A percentile compares a stretch with the other conserved stretches of the same genome.
Evolutionary conservation across 2,113 vertebrate genomes (phyloP).

Genomic region (Myrmophylax atrothorax): DNA sequence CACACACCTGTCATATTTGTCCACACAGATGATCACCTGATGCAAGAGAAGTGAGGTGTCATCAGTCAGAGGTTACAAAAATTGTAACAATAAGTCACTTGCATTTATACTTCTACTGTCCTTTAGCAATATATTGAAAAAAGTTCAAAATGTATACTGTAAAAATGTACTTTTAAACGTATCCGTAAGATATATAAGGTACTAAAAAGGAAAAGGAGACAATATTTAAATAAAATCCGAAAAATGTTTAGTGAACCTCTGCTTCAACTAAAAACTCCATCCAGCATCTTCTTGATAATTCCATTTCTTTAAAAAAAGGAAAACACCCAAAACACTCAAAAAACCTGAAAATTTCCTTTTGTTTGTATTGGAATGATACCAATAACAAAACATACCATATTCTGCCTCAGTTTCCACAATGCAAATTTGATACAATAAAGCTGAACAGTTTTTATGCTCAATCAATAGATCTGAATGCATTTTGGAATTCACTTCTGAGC

Average conservation of each 20-base stretch:
- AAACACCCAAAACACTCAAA: fast-evolving
- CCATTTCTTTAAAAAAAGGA: not conserved
- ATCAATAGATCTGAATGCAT: not conserved
- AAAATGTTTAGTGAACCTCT: not conserved
- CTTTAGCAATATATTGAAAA: not conserved
- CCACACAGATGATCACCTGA: not conserved
- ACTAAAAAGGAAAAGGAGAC: not conserved
- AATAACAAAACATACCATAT: not conserved
- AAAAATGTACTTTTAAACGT: not conserved
- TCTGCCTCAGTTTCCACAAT: not conserved
- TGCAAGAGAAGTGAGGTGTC: not conserved
- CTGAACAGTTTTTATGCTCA: not conserved
- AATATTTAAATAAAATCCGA: not conserved
- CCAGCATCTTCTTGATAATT: not conserved
- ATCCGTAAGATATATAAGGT: not conserved
- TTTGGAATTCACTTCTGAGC: not conserved
- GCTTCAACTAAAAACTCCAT: not conserved
- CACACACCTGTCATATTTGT: not conserved
- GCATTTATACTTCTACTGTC: not conserved
- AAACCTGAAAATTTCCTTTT: not conserved
- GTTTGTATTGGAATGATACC: not conserved
- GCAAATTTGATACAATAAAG: not conserved
- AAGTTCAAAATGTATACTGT: fast-evolving
- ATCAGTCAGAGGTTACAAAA: not conserved
- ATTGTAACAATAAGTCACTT: not conserved